A percentile compares a stretch with the other conserved stretches of the same genome.
Evolutionary conservation across 2,797 vertebrate genomes (phyloP).

Genomic region (Xyrichtys novacula): DNA sequence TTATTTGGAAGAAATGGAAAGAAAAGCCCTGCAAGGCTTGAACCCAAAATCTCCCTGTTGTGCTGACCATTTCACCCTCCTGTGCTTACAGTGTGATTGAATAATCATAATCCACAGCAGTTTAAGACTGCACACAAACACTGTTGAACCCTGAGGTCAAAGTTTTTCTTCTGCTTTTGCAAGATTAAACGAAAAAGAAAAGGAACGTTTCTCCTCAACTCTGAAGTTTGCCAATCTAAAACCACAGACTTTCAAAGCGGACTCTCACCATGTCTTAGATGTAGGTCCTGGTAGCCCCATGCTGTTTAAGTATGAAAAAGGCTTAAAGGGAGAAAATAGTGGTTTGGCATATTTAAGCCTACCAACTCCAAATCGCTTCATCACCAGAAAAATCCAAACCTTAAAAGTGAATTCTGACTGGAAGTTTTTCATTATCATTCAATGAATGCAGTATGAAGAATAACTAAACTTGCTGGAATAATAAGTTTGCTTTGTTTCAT

Average conservation of each 20-base stretch:
- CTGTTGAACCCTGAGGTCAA: constrained; percentile 31
- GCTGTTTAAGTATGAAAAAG: constrained; percentile 42
- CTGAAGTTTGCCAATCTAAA: constrained; percentile 30
- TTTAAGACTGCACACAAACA: constrained; percentile 34
- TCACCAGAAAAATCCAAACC: too few species aligned
- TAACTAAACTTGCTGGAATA: constrained; percentile 11
- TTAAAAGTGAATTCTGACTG: not conserved
- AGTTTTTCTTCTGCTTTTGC: constrained; percentile 33
- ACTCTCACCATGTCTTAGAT: constrained; percentile 45
- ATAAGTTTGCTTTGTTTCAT: constrained; percentile 10
- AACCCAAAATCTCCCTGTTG: not conserved
- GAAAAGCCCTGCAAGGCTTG: not conserved
- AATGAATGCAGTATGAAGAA: constrained; percentile 26
- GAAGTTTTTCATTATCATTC: constrained; percentile 35
- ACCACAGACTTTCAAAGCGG: constrained; percentile 32
- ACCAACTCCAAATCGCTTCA: constrained; percentile 28
- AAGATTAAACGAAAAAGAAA: constrained; percentile 40
- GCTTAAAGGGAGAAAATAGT: constrained; percentile 29
- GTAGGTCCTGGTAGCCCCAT: constrained; percentile 27
- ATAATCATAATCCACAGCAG: constrained; percentile 69
- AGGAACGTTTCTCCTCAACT: constrained; percentile 23
- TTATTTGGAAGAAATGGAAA: not conserved
- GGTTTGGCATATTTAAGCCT: constrained; percentile 45
- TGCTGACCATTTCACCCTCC: not conserved
- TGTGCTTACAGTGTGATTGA: constrained; percentile 66